These are phyloP conservation scores for Berghia stephanieae DNA, from an alignment of 1,140 invertebrate genomes.

Conservation along the genomic window DNA sequence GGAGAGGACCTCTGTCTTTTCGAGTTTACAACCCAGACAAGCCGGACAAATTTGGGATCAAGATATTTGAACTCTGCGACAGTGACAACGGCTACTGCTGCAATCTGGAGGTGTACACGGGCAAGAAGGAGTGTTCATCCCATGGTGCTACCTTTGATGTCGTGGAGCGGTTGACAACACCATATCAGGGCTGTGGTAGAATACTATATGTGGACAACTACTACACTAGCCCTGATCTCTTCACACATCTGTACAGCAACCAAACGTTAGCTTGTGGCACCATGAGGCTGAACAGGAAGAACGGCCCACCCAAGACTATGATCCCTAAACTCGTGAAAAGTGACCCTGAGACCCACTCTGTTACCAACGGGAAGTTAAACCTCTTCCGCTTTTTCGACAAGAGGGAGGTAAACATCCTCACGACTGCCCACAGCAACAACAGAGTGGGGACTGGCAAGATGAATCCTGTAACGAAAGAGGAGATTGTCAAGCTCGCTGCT, in stretches of 20 bases:
- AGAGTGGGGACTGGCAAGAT: neutral
- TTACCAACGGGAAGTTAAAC: neutral
- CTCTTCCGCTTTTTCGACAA: slow-evolving; percentile 1
- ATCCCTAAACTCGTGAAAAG: neutral
- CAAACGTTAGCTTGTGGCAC: slow-evolving; percentile 11
- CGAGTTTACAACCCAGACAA: slow-evolving; percentile 37
- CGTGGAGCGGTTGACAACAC: neutral
- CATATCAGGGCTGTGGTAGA: neutral
- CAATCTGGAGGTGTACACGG: slow-evolving; percentile 25
- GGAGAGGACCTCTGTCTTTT: slow-evolving; percentile 20
- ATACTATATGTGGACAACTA: neutral
- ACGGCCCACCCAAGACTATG: neutral
- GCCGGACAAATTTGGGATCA: slow-evolving; percentile 39
- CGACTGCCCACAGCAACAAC: neutral
- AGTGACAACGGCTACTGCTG: slow-evolving; percentile 17
- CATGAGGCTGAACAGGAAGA: neutral
- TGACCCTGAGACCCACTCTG: neutral
- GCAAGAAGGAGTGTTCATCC: neutral
- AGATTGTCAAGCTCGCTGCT: neutral
- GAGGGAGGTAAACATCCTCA: neutral
- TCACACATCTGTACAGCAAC: neutral
- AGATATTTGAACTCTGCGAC: slow-evolving; percentile 24
- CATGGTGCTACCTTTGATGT: slow-evolving; percentile 16
- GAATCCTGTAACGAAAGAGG: neutral
- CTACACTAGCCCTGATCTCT: slow-evolving; percentile 15